Evolutionary conservation across 2,888 invertebrate genomes (phyloP).

Genomic region (Conomelus anceps): DNA sequence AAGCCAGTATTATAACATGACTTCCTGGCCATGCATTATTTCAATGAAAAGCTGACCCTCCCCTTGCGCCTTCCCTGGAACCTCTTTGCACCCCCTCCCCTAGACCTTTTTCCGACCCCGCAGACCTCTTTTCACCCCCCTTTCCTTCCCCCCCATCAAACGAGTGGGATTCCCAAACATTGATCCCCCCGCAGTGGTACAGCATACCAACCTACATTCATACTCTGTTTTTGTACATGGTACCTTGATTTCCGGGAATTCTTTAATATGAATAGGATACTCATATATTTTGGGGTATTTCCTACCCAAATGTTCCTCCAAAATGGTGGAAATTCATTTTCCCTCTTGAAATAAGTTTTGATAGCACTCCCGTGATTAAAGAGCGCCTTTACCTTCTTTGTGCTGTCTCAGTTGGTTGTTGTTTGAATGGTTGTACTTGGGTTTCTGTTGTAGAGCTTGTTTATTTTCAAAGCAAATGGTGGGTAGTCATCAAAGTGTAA

Average conservation of each 20-base stretch:
- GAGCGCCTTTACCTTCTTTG: too few relatives aligned
- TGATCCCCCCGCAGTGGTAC: neutral
- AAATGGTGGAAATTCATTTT: too few relatives aligned
- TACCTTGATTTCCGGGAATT: neutral
- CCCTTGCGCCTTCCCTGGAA: neutral
- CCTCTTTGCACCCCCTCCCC: neutral
- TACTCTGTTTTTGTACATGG: neutral
- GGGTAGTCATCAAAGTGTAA: too few relatives aligned
- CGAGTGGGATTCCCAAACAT: neutral
- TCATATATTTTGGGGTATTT: too few relatives aligned
- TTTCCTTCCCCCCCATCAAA: neutral
- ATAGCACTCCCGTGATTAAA: too few relatives aligned
- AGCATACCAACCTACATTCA: neutral
- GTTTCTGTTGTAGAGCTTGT: too few relatives aligned
- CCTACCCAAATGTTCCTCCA: too few relatives aligned
- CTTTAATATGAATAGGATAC: neutral
- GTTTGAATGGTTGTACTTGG: too few relatives aligned
- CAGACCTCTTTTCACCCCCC: neutral
- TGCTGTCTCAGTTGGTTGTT: too few relatives aligned
- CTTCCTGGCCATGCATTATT: constrained; percentile 9
- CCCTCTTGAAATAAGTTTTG: too few relatives aligned
- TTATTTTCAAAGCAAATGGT: too few relatives aligned
- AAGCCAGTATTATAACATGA: neutral
- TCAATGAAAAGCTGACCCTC: neutral
- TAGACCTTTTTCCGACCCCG: neutral